Evolutionary conservation across 2,888 invertebrate genomes (phyloP).

Genomic region (Crematogaster levior): DNA sequence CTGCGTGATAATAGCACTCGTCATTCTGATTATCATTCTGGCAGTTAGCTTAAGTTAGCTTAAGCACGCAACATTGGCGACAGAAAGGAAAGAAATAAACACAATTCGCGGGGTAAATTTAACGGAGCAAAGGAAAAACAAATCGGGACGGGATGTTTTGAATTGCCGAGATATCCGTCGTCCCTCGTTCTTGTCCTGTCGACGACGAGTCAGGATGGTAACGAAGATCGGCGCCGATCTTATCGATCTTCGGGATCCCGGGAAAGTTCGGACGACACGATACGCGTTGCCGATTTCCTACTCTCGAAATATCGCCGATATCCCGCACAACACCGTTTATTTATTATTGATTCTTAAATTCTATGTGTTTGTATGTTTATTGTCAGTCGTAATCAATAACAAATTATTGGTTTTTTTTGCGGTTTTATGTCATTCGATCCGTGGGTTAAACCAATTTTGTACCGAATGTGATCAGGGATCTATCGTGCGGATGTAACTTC

Average conservation of each 20-base stretch:
- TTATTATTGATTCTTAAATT: conserved; percentile 45
- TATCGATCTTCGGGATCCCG: neutral
- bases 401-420: neutral
- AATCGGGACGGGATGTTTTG: neutral
- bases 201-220: neutral
- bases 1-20: conserved; percentile 92
- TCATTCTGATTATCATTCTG: conserved; percentile 92
- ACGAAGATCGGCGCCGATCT: neutral
- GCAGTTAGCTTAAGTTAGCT: conserved; percentile 79
- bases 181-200: neutral
- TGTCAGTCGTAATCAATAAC: neutral
- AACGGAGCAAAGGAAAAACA: neutral
- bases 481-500: conserved; percentile 7
- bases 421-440: neutral
- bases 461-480: neutral
- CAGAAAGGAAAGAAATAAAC: conserved; percentile 9
- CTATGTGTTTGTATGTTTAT: conserved; percentile 39
- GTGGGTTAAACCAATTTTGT: neutral
- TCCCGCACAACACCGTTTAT: conserved; percentile 12
- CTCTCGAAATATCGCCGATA: neutral
- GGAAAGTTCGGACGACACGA: neutral
- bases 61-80: conserved; percentile 8
- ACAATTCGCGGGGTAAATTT: conserved; percentile 12
- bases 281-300: neutral
- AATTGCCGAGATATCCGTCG: neutral